phyloP scores from a whole-genome alignment of 2,797 vertebrate genomes.

The Propithecus deckenii region DNA sequence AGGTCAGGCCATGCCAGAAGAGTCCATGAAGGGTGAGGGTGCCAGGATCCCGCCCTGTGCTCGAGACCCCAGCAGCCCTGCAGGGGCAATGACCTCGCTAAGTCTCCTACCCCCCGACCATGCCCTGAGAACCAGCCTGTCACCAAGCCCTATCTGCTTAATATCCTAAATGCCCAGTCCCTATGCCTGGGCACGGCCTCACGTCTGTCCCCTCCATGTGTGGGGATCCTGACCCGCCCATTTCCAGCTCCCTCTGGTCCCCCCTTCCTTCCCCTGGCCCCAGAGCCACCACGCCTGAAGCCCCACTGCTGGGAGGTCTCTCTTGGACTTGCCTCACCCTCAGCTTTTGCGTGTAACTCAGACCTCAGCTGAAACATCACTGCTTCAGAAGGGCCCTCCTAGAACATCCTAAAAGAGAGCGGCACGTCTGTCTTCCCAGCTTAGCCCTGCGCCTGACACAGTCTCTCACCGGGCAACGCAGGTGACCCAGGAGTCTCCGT shows the following conservation, averaged over 20 bases:
- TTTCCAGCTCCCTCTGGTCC: neutral
- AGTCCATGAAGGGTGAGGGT: neutral
- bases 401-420: neutral
- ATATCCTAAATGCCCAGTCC: neutral
- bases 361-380: neutral
- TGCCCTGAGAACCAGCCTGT: neutral
- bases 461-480: neutral
- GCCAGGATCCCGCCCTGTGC: neutral
- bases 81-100: neutral
- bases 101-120: neutral
- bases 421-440: neutral
- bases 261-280: neutral
- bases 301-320: no score
- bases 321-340: neutral
- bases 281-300: neutral
- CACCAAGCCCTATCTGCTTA: neutral
- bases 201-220: neutral
- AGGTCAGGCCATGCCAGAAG: neutral
- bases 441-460: accelerated
- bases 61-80: neutral
- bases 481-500: accelerated
- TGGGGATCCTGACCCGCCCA: neutral
- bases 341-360: neutral
- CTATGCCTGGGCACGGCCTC: neutral
- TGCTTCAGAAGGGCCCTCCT: neutral